Evolutionary conservation across 1,140 invertebrate species (phyloP).

Genomic region (Magallana gigas): DNA sequence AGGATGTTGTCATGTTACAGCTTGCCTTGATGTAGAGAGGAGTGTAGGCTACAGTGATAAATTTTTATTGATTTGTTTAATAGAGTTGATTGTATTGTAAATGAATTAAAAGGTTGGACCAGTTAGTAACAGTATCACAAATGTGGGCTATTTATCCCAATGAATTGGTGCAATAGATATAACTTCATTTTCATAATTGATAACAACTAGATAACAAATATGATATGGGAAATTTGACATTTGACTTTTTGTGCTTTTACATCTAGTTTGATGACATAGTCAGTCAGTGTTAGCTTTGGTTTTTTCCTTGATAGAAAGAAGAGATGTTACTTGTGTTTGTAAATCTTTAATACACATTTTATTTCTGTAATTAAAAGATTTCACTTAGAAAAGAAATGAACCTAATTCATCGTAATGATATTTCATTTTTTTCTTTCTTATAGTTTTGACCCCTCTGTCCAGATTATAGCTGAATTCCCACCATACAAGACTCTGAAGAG

Average conservation of each 20-base stretch:
- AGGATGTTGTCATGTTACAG: conserved; percentile 23
- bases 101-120: background rate
- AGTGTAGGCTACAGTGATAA: conserved; percentile 8
- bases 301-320: too few relatives aligned
- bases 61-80: conserved; percentile 26
- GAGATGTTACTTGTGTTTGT: too few relatives aligned
- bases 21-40: conserved; percentile 1
- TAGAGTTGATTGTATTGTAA: background rate
- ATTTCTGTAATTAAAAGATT: too few relatives aligned
- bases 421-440: background rate
- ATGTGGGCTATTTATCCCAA: background rate
- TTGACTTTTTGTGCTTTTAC: too few relatives aligned
- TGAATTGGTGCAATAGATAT: background rate
- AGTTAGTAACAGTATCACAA: background rate
- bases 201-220: too few relatives aligned
- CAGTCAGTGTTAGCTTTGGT: too few relatives aligned
- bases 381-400: too few relatives aligned
- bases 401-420: too few relatives aligned
- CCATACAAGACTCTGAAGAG: background rate
- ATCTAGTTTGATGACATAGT: too few relatives aligned
- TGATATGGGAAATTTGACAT: too few relatives aligned
- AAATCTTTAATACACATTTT: too few relatives aligned
- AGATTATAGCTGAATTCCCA: background rate
- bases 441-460: background rate
- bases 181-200: too few relatives aligned